These are phyloP conservation scores for Gastracanthus pulcherrimus DNA, from an alignment of 2,888 invertebrate genomes.

Conservation along the genomic window DNA sequence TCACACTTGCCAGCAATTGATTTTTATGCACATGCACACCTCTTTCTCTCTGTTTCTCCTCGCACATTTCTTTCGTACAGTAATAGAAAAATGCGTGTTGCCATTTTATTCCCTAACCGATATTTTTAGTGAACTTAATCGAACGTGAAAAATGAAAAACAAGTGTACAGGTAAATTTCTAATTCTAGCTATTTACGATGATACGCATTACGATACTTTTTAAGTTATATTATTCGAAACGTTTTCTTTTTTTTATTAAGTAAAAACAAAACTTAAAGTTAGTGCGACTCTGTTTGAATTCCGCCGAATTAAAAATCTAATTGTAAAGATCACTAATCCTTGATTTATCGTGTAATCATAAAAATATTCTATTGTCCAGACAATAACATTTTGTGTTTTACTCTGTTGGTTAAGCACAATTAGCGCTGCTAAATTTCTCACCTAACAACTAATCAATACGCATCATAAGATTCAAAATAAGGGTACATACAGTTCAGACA, in stretches of 20 bases:
- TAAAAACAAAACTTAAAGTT: neutral
- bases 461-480: neutral
- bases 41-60: neutral
- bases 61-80: neutral
- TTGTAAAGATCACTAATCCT: neutral
- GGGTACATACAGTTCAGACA: neutral
- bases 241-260: neutral
- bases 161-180: neutral
- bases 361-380: neutral
- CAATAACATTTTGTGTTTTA: neutral
- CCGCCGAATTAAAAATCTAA: neutral
- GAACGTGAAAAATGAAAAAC: neutral
- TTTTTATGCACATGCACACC: neutral
- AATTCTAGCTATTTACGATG: neutral
- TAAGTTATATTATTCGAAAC: neutral
- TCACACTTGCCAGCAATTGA: neutral
- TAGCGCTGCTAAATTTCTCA: neutral
- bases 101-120: neutral
- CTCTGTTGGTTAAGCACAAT: neutral
- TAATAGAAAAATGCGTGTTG: slow-evolving; percentile 1
- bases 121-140: neutral
- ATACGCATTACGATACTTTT: neutral
- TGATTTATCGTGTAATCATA: neutral
- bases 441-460: neutral
- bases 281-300: neutral